Evolutionary conservation across 2,797 vertebrate genomes (phyloP).

Genomic region (Furcifer pardalis): DNA sequence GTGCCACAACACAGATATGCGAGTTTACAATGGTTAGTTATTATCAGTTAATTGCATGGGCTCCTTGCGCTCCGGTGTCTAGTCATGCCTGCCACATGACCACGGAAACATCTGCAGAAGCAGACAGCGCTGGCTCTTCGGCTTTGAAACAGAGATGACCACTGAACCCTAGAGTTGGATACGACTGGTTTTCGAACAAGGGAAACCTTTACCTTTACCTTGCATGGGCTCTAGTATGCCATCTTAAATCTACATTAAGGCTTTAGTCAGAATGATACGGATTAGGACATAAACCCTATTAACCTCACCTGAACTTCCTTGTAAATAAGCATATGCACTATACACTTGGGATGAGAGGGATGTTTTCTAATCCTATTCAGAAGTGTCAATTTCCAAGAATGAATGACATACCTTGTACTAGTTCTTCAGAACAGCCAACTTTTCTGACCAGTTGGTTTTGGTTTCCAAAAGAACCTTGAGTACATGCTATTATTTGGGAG

Average conservation of each 20-base stretch:
- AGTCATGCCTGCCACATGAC: too few species aligned
- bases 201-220: too few species aligned
- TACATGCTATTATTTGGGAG: background rate
- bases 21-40: background rate
- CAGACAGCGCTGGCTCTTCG: too few species aligned
- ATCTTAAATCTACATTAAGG: background rate
- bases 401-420: background rate
- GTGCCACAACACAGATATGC: too few species aligned
- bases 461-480: background rate
- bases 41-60: background rate
- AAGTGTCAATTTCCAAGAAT: background rate
- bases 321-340: background rate
- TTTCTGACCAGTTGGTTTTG: background rate
- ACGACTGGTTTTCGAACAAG: too few species aligned
- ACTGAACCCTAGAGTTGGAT: too few species aligned
- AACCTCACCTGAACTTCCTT: background rate
- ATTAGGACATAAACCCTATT: background rate
- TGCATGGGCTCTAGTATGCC: too few species aligned
- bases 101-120: too few species aligned
- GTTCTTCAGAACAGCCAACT: background rate
- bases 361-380: background rate
- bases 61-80: too few species aligned
- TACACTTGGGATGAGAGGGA: background rate
- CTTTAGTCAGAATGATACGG: background rate
- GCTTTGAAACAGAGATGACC: too few species aligned